These are phyloP conservation scores for Acrobasis consociella DNA, from an alignment of 2,888 invertebrate genomes.

Conservation along the genomic window DNA sequence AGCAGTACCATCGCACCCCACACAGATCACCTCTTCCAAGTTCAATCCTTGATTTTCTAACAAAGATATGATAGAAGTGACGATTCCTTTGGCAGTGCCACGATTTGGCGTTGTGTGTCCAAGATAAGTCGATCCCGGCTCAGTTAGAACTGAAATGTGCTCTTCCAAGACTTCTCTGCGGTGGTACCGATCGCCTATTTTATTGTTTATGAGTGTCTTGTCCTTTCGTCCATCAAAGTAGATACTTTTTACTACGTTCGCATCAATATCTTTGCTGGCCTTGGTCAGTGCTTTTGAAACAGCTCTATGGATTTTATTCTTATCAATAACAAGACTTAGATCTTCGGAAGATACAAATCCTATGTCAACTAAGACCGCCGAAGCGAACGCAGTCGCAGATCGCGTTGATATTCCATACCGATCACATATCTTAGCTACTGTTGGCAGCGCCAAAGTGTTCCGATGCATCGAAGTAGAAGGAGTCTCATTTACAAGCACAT, in stretches of 20 bases:
- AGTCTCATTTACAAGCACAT: too few species aligned
- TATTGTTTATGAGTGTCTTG: slow-evolving; percentile 29
- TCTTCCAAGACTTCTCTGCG: slow-evolving; percentile 20
- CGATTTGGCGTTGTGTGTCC: slow-evolving; percentile 24
- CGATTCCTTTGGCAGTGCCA: slow-evolving; percentile 23
- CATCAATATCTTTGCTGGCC: slow-evolving; percentile 21
- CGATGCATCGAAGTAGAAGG: neutral
- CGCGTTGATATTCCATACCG: slow-evolving; percentile 31
- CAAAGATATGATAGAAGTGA: slow-evolving; percentile 19
- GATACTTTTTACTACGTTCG: slow-evolving; percentile 13
- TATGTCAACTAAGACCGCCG: slow-evolving; percentile 32
- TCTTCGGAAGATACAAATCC: slow-evolving; percentile 32
- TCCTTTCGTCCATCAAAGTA: slow-evolving; percentile 38
- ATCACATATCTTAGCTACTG: slow-evolving; percentile 28
- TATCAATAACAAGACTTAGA: slow-evolving; percentile 31
- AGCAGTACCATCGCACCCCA: slow-evolving; percentile 36
- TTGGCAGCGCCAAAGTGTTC: slow-evolving; percentile 14
- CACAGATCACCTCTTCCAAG: slow-evolving; percentile 15
- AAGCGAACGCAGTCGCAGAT: slow-evolving; percentile 32
- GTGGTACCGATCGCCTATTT: slow-evolving; percentile 20
- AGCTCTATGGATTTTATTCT: slow-evolving; percentile 34
- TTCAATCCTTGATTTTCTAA: slow-evolving; percentile 18
- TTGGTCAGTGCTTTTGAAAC: slow-evolving; percentile 17
- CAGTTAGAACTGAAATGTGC: slow-evolving; percentile 16
- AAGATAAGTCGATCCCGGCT: slow-evolving; percentile 24